Base-by-base conservation (phyloP, 2,888 invertebrate genomes). In the Eurytoma adleriae region DNA sequence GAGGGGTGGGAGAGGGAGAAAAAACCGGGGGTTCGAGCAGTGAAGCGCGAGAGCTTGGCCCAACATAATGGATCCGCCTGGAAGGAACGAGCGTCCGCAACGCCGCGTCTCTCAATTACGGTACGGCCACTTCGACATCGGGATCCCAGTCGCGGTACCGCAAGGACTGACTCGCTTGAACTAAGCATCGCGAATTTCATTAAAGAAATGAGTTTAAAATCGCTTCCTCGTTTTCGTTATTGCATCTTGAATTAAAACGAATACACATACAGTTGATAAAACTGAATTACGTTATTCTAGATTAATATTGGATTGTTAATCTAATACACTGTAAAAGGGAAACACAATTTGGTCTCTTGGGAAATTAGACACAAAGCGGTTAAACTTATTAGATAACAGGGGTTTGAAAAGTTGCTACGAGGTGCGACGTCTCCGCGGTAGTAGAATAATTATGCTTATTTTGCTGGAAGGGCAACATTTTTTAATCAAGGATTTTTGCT, bases 61-160 rank as follows among this genome's bases (percentile, higher is more conserved):
- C 40, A 40, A 40, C 30, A 64, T 64, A 66, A 66, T 66, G 50
- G 50, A 14, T 54, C 27, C 56, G 56, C n/a, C 40, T n/a, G 48
- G 57, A 57, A 57, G 57, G 40, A 70, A 70, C 24, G 70, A 57
- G 24, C 70, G 30, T 57, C 24, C 4, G 54, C 13, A 27, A 14
- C 50, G 13, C 20, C 30, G 69, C 13, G 52, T 24, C n/a, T 76
- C 69, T 76, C 68, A 76, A 76, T 76, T 76, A 76, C 69, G 30
- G 4, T 4, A 3, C 30, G 30, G 50, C 75, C 13, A 57, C 20
- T 74, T 56, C 13, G 30, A 30, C 30, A 30, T 30, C 4, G 30
- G 30, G 3, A 30, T 30, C 4, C 30, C 3, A 30, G 30, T 30
- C 30, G 30, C 2, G 30, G 30, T 30, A 2, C 30, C 30, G 2